A percentile compares a stretch with the other conserved stretches of the same genome.
These are phyloP conservation scores for Pseudopodoces humilis DNA, from an alignment of 2,113 vertebrate genomes.

Conservation along the genomic window DNA sequence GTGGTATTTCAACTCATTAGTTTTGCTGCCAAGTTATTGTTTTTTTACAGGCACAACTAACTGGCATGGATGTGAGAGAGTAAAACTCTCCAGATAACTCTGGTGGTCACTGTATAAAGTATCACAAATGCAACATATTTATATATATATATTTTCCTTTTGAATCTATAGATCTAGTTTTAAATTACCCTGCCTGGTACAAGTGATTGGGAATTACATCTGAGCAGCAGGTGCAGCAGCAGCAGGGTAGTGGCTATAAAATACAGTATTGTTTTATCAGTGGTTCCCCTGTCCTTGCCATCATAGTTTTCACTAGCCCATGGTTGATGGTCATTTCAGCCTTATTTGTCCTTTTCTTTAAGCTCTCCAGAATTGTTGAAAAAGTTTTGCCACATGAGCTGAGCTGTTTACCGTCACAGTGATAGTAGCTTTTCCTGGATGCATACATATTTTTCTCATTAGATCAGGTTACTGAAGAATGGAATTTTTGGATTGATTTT, in stretches of 20 bases:
- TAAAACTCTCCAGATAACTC: not conserved
- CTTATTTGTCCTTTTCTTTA: not conserved
- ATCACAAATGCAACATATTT: not conserved
- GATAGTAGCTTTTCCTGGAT: not conserved
- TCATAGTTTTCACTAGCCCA: not conserved
- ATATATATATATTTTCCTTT: not conserved
- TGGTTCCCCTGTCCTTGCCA: not conserved
- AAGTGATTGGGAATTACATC: not conserved
- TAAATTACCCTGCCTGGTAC: not conserved
- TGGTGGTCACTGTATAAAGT: not conserved
- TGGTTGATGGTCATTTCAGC: not conserved
- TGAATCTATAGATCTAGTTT: not conserved
- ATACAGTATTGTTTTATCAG: not conserved
- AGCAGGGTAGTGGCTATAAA: not conserved
- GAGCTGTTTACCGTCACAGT: not conserved
- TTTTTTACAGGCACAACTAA: not conserved
- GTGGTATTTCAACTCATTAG: not conserved
- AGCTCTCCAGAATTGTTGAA: not conserved
- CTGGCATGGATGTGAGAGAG: rapidly evolving
- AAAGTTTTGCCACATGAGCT: not conserved
- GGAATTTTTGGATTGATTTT: not conserved
- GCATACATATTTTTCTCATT: not conserved
- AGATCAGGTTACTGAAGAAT: not conserved
- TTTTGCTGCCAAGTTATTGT: not conserved
- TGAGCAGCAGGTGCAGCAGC: not conserved